Percentiles rank a stretch among this genome's conserved stretches.
These are phyloP conservation scores for Bombus impatiens DNA, from an alignment of 1,140 invertebrate genomes.

Conservation along the genomic window DNA sequence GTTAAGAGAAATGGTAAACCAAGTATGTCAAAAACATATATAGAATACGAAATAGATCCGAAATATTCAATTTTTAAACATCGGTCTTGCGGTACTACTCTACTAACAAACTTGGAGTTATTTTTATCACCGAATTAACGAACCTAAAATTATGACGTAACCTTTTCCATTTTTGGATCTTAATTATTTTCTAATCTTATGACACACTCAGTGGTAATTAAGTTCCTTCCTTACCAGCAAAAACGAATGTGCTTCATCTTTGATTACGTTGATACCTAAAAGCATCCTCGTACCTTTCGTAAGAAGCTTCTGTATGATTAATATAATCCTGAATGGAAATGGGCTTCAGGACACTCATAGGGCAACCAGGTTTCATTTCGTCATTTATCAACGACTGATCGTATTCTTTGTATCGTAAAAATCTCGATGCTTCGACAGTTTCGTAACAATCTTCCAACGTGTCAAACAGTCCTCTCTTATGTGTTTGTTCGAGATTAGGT, in stretches of 20 bases:
- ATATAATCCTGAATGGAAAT: conserved; percentile 43
- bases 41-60: background rate
- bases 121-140: background rate
- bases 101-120: no score
- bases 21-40: background rate
- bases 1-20: background rate
- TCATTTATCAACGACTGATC: background rate
- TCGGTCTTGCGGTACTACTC: background rate
- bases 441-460: conserved; percentile 50
- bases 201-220: background rate
- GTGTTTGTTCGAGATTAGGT: background rate
- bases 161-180: background rate
- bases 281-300: conserved; percentile 52
- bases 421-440: background rate
- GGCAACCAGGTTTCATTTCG: conserved; percentile 38
- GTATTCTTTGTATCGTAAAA: conserved; percentile 28
- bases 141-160: background rate
- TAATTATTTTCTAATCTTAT: background rate
- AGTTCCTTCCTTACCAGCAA: background rate
- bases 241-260: background rate
- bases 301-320: conserved; percentile 41
- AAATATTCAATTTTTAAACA: background rate
- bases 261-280: background rate
- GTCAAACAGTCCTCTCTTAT: conserved; percentile 30
- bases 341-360: conserved; percentile 67